Evolutionary conservation across 1,140 invertebrate species (phyloP), one percentile per base, ranked within the genome.

Genomic region (Triops longicaudatus): DNA sequence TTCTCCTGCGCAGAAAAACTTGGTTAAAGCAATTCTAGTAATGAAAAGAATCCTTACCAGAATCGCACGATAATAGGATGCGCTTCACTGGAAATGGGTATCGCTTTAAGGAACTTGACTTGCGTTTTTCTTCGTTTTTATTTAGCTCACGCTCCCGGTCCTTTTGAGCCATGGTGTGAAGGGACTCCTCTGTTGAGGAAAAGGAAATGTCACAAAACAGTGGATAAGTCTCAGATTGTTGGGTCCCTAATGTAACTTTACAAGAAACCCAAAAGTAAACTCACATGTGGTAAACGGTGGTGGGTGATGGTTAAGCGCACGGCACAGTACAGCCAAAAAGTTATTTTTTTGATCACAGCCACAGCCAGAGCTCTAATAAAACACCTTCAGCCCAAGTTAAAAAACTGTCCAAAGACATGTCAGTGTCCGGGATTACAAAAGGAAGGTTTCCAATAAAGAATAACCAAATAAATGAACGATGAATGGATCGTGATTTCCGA

Each of bases 61-160:
- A 88, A 79, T 89, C 88, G 78, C 87, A 81, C 0, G 88, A 89
- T 10, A 90, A 82, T 27, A 90, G 82, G 76, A 89, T 87, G 77
- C 87, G 82, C 81, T 90, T 90, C 26, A 85, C 82, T 71, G 85
- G 82, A 81, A 83, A 85, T 43, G 81, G 78, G 80, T 85, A 85
- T 79, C 80, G 81, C 31, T 80, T 75, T 22, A 63, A 63, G n/a
- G 50, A 63, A 63, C 50, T 63, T 6, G 50, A n/a, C 22, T 63
- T 63, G 14, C 10, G 50, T 14, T 63, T 63, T 14, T 63, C 50
- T n/a, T 63, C 22, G 22, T 17, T 63, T 17, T 63, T 63, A 9
- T 63, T 63, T 14, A 22, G 22, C 50, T 63, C 50, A 22, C 44
- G 44, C 22, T 63, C 44, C 17, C 50, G 50, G 22, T 63, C 50